Evolutionary conservation across 2,888 invertebrate species (phyloP).

Genomic region (Dryadula phaetusa): DNA sequence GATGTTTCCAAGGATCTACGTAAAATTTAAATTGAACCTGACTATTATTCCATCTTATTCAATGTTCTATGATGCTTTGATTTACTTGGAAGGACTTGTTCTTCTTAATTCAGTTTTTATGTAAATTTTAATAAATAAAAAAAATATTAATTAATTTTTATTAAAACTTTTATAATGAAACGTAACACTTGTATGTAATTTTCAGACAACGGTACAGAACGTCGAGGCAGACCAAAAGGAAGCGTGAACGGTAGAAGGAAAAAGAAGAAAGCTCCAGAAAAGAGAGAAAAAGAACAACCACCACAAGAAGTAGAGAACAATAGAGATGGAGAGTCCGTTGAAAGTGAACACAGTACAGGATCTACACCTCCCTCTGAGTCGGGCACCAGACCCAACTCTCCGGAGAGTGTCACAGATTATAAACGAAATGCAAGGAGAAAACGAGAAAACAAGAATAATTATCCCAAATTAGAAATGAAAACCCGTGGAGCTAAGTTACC

Average conservation of each 20-base stretch:
- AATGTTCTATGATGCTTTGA: too few species aligned
- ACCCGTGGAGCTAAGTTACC: conserved; percentile 87
- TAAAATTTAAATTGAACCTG: too few species aligned
- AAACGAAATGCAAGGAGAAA: conserved; percentile 59
- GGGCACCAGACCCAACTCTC: conserved; percentile 74
- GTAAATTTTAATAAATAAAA: too few species aligned
- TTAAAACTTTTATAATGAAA: too few species aligned
- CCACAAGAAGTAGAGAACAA: conserved; percentile 79
- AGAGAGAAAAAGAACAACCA: conserved; percentile 71
- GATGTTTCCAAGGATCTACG: too few species aligned
- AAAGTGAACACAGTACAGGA: conserved; percentile 73
- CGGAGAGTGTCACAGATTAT: conserved; percentile 62
- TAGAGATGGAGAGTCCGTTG: conserved; percentile 76
- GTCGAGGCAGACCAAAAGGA: conserved; percentile 75
- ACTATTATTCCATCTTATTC: too few species aligned
- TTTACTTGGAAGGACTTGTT: too few species aligned
- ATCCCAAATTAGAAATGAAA: conserved; percentile 78
- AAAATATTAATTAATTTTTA: too few species aligned
- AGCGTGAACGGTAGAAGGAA: conserved; percentile 67
- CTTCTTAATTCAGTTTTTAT: too few species aligned
- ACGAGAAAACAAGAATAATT: conserved; percentile 58
- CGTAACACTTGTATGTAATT: not conserved
- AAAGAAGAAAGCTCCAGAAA: conserved; percentile 73
- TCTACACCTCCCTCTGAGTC: conserved; percentile 74
- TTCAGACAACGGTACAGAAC: conserved; percentile 72